These are phyloP conservation scores for Trinorchestia longiramus DNA, from an alignment of 1,140 invertebrate genomes.

Conservation along the genomic window DNA sequence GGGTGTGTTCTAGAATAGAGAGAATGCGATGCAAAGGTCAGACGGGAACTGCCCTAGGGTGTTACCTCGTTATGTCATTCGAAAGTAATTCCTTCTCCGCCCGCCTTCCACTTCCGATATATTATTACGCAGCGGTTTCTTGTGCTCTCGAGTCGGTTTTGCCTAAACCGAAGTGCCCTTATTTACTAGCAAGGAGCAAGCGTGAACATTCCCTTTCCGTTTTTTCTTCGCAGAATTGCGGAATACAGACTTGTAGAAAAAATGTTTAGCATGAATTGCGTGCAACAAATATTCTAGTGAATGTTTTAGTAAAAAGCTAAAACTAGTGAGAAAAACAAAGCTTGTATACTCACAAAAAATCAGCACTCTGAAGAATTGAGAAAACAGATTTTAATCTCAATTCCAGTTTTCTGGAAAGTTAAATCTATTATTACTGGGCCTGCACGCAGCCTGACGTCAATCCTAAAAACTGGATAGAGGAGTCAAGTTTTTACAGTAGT, in stretches of 20 bases:
- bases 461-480: not conserved
- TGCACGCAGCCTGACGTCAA: not conserved
- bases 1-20: not conserved
- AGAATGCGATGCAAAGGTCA: not conserved
- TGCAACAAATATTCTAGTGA: not conserved
- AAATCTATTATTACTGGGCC: not conserved
- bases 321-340: not conserved
- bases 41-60: conserved; percentile 3
- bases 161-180: not conserved
- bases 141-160: not conserved
- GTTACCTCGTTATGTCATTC: not conserved
- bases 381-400: not conserved
- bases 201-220: not conserved
- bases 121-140: not conserved
- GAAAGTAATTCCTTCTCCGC: not conserved
- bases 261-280: not conserved
- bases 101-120: not conserved
- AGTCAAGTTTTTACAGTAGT: not conserved
- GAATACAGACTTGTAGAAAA: not conserved
- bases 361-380: not conserved
- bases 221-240: not conserved
- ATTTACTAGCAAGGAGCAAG: not conserved
- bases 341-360: not conserved
- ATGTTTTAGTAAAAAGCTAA: not conserved
- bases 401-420: not conserved